phyloP scores from a whole-genome alignment of 2,888 invertebrate genomes.

The Selenia dentaria region DNA sequence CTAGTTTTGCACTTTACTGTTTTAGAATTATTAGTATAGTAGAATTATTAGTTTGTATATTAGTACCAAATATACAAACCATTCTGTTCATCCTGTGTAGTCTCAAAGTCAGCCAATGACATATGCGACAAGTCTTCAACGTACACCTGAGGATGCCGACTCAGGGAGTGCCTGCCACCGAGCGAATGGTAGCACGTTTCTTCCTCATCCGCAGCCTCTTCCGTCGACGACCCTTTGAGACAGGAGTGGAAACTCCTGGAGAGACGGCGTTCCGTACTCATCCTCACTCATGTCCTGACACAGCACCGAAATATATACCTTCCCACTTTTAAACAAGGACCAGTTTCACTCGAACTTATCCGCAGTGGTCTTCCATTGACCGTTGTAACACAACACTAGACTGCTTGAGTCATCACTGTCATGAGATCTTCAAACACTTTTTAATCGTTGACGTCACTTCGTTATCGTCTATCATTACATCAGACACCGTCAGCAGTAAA shows the following conservation, averaged over 20 bases:
- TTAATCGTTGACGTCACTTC: slow-evolving; percentile 33
- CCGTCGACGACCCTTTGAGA: slow-evolving; percentile 85
- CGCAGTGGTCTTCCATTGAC: slow-evolving; percentile 18
- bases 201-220: slow-evolving; percentile 78
- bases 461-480: slow-evolving; percentile 28
- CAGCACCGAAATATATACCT: slow-evolving; percentile 42
- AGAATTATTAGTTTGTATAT: too few species aligned
- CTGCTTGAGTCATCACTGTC: slow-evolving; percentile 23
- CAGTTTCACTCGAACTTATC: slow-evolving; percentile 22
- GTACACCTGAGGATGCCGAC: slow-evolving; percentile 72
- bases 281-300: slow-evolving; percentile 72
- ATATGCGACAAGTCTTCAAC: slow-evolving; percentile 75
- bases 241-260: slow-evolving; percentile 89
- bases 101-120: slow-evolving; percentile 74
- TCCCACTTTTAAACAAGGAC: slow-evolving; percentile 38
- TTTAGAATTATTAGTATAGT: too few species aligned
- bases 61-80: too few species aligned
- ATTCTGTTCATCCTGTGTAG: slow-evolving; percentile 70
- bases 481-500: slow-evolving; percentile 7
- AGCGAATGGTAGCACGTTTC: slow-evolving; percentile 79
- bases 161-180: slow-evolving; percentile 72
- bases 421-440: slow-evolving; percentile 28
- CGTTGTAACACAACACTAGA: slow-evolving; percentile 14
- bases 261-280: slow-evolving; percentile 84
- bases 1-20: too few species aligned